phyloP scores from a whole-genome alignment of 2,888 invertebrate genomes.

The Xestobium rufovillosum region DNA sequence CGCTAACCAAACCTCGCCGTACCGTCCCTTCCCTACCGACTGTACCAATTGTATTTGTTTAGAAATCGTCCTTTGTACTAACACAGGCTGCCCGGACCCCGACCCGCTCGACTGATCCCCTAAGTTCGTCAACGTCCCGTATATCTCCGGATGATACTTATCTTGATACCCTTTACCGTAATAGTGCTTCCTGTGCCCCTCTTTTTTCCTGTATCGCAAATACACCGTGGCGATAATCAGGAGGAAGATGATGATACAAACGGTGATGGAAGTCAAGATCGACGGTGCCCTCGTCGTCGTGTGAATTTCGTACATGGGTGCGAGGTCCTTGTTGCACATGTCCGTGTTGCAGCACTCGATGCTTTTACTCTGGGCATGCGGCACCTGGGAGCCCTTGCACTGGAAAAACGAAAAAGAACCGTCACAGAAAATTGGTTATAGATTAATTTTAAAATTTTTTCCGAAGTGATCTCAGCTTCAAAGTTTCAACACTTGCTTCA shows the following conservation, averaged over 20 bases:
- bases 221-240: slow-evolving; percentile 59
- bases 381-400: slow-evolving; percentile 79
- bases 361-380: slow-evolving; percentile 69
- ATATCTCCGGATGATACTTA: too few species aligned
- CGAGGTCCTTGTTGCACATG: slow-evolving; percentile 71
- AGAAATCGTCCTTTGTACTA: slow-evolving; percentile 87
- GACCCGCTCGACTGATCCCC: slow-evolving; percentile 84
- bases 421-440: too few species aligned
- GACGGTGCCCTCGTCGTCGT: slow-evolving; percentile 52
- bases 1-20: slow-evolving; percentile 89
- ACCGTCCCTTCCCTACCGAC: slow-evolving; percentile 81
- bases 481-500: slow-evolving; percentile 1
- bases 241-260: slow-evolving; percentile 60
- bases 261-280: slow-evolving; percentile 60
- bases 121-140: too few species aligned
- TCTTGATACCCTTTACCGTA: slow-evolving; percentile 39
- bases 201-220: slow-evolving; percentile 55
- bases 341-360: slow-evolving; percentile 80
- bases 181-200: slow-evolving; percentile 56
- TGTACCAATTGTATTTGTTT: slow-evolving; percentile 83
- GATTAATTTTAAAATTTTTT: too few species aligned
- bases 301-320: slow-evolving; percentile 52
- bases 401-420: slow-evolving; percentile 49
- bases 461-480: too few species aligned
- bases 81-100: slow-evolving; percentile 77